phyloP scores from a whole-genome alignment of 2,113 vertebrate genomes.

The Conger conger region DNA sequence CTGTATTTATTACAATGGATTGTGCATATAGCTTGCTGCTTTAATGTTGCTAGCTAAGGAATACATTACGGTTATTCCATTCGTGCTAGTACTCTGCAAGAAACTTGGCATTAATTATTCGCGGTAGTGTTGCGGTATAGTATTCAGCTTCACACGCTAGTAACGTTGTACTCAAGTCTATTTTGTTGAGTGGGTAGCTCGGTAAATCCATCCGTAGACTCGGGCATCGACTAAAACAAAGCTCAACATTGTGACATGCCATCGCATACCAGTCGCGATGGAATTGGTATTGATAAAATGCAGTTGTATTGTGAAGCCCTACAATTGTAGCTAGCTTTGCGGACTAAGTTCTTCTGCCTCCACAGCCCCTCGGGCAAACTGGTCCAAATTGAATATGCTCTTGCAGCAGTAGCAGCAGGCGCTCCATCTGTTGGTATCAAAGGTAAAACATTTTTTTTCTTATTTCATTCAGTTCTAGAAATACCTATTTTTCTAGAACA shows the following conservation, averaged over 20 bases:
- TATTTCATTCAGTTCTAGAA: too few species aligned
- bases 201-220: too few species aligned
- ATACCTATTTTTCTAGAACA: too few species aligned
- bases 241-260: too few species aligned
- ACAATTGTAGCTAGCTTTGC: background rate
- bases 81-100: background rate
- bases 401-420: conserved; percentile 83
- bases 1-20: too few species aligned
- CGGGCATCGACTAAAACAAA: too few species aligned
- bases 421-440: conserved; percentile 85
- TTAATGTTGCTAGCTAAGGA: too few species aligned
- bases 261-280: too few species aligned
- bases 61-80: background rate
- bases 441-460: conserved; percentile 32
- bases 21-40: too few species aligned
- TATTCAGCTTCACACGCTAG: background rate
- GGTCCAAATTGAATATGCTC: conserved; percentile 84
- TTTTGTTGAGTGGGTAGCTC: too few species aligned
- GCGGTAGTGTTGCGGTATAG: background rate
- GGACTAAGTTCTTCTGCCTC: background rate
- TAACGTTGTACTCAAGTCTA: background rate
- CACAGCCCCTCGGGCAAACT: conserved; percentile 83
- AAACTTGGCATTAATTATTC: background rate
- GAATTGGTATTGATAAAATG: background rate
- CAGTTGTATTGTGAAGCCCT: background rate